Conservation (phyloP, 2,113 vertebrate genomes). For the Rutilus rutilus region DNA sequence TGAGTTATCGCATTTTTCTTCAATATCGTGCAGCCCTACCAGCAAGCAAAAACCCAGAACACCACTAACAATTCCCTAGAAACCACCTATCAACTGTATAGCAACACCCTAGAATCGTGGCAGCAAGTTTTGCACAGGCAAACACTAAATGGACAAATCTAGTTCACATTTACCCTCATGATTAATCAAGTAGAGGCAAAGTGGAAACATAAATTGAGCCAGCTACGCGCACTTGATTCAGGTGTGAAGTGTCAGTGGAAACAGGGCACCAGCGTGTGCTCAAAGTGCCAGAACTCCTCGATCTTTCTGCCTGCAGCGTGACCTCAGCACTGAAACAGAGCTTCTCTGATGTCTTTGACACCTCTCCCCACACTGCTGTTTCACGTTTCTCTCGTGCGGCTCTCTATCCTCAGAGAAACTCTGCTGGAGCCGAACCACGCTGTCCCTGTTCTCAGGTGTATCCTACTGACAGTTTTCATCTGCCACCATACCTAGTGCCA, state of each 20-base stretch:
- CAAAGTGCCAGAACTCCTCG: constrained; percentile 1
- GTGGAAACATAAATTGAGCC: constrained; percentile 26
- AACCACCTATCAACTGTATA: neutral
- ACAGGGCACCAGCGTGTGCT: neutral
- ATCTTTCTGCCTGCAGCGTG: neutral
- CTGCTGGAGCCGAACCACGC: constrained; percentile 20
- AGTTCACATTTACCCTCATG: constrained; percentile 16
- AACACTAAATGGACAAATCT: neutral
- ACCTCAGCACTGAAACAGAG: constrained; percentile 36
- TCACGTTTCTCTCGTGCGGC: constrained; percentile 49
- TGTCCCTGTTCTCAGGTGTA: constrained; percentile 33
- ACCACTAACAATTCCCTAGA: neutral
- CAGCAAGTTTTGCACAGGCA: neutral
- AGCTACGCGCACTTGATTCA: neutral
- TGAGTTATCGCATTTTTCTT: too few species aligned
- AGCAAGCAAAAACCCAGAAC: neutral
- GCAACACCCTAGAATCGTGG: neutral
- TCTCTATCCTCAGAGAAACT: constrained; percentile 48
- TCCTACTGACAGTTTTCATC: constrained; percentile 28
- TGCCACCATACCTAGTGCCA: neutral
- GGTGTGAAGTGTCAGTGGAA: constrained; percentile 36
- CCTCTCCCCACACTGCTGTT: constrained; percentile 40
- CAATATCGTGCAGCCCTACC: too few species aligned
- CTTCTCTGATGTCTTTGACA: constrained; percentile 28
- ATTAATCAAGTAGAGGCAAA: neutral